Base-by-base conservation (phyloP, 2,113 vertebrate species). In the Fregata magnificens region DNA sequence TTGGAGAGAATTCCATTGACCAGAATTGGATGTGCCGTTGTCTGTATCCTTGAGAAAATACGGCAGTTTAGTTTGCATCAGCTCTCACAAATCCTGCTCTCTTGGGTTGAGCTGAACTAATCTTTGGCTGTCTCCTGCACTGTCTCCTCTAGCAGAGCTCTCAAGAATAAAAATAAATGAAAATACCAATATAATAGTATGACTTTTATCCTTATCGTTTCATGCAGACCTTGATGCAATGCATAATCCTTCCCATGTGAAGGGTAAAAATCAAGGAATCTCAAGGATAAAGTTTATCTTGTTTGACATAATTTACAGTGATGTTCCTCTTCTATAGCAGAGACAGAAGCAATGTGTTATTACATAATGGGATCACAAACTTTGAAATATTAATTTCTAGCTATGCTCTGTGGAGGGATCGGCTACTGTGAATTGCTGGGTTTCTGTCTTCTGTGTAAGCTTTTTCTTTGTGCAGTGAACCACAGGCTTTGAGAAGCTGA, bases 141-240 rank as follows among this genome's bases (percentile, higher is more conserved):
- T 62, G 47, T 18, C 62, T 81, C 42, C 55, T 86, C 56, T 49
- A 47, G 59, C 70, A 86, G 74, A 92, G 40, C 63, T 58, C 59
- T 94, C 78, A 66, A 69, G 89, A 92, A 82, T 73, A 40, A 93
- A 95, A 96, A 59, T n/a, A 70, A 69, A 88, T 66, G 8, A n/a
- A 93, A 76, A 61, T 36, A 59, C n/a, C 40, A n/a, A 7, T 56
- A 8, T 44, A 42, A 29, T 42, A 81, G 25, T 31, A 13, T 36
- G 52, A 82, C 67, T 70, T 87, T 91, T 90, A 31, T 90, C 56
- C 34, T 83, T 86, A 77, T 16, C n/a, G 1, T 86, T 67, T 85
- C 82, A n/a, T n/a, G 38, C 66, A 94, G 84, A 53, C 56, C 31
- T 69, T 36, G 58, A 28, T 62, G 77, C 42, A 36, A 22, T 28